phyloP scores from a whole-genome alignment of 2,113 vertebrate species.

The Noturus placidus region DNA sequence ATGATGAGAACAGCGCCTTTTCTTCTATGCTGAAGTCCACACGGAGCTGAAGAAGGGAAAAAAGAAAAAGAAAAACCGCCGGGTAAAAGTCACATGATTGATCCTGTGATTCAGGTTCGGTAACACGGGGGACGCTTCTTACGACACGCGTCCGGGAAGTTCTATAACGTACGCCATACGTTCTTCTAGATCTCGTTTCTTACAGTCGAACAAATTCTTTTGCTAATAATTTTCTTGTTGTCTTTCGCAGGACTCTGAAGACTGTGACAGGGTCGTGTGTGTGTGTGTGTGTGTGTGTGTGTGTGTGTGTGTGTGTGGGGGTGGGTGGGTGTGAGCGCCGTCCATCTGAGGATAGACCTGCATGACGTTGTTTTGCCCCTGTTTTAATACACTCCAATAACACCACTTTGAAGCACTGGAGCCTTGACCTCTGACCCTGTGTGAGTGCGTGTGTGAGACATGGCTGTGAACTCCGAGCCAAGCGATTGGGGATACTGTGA shows the following conservation, averaged over 20 bases:
- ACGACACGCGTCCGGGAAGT: no score
- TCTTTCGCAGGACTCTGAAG: not conserved
- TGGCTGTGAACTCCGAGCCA: slow-evolving; percentile 82
- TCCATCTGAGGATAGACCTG: not conserved
- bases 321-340: not conserved
- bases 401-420: not conserved
- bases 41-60: not conserved
- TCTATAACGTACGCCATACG: not conserved
- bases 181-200: no score
- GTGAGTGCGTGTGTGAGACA: slow-evolving; percentile 37
- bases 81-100: not conserved
- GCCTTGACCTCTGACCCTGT: not conserved
- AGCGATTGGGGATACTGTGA: slow-evolving; percentile 79
- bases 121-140: not conserved
- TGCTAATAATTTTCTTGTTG: not conserved
- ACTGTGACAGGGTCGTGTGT: not conserved
- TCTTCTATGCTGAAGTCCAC: not conserved
- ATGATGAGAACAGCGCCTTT: not conserved
- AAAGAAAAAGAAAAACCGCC: no score
- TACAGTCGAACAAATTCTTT: not conserved
- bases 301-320: not conserved
- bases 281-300: not conserved
- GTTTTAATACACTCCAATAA: not conserved
- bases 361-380: not conserved
- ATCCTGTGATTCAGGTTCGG: not conserved